Evolutionary conservation across 2,888 invertebrate genomes (phyloP).

Genomic region (Tuta absoluta): DNA sequence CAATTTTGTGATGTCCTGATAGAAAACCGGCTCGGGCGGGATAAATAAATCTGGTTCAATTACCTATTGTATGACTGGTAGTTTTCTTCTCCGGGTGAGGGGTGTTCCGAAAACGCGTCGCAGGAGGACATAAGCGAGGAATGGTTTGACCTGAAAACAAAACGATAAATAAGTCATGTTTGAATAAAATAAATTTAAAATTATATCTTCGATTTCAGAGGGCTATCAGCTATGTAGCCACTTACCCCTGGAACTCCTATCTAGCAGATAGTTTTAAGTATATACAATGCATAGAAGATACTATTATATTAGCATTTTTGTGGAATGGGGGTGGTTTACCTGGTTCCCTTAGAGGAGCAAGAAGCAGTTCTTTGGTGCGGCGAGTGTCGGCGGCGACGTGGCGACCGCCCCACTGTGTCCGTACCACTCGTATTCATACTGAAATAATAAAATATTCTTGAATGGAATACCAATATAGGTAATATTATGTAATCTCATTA

Average conservation of each 20-base stretch:
- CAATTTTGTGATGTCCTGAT: too few relatives aligned
- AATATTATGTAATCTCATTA: too few relatives aligned
- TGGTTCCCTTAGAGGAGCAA: slow-evolving; percentile 76
- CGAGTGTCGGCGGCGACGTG: slow-evolving; percentile 68
- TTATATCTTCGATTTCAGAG: too few relatives aligned
- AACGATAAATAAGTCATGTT: too few relatives aligned
- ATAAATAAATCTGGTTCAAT: background rate
- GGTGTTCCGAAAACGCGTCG: slow-evolving; percentile 76
- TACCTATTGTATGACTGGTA: slow-evolving; percentile 77
- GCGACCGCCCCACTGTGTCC: slow-evolving; percentile 68
- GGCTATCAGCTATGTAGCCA: too few relatives aligned
- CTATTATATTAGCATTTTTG: too few relatives aligned
- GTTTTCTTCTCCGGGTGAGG: slow-evolving; percentile 75
- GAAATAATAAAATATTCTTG: slow-evolving; percentile 20
- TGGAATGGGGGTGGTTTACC: slow-evolving; percentile 50
- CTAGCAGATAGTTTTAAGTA: too few relatives aligned
- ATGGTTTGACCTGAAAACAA: slow-evolving; percentile 65
- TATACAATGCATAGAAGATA: too few relatives aligned
- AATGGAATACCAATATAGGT: too few relatives aligned
- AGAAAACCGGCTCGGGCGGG: too few relatives aligned
- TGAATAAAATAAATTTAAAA: slow-evolving; percentile 3
- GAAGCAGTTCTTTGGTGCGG: slow-evolving; percentile 74
- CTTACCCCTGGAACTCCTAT: too few relatives aligned
- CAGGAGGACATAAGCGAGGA: slow-evolving; percentile 76
- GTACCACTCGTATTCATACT: slow-evolving; percentile 61